A percentile compares a stretch with the other conserved stretches of the same genome.
Conservation (phyloP, 1,140 invertebrate genomes). For the Microplitis mediator region DNA sequence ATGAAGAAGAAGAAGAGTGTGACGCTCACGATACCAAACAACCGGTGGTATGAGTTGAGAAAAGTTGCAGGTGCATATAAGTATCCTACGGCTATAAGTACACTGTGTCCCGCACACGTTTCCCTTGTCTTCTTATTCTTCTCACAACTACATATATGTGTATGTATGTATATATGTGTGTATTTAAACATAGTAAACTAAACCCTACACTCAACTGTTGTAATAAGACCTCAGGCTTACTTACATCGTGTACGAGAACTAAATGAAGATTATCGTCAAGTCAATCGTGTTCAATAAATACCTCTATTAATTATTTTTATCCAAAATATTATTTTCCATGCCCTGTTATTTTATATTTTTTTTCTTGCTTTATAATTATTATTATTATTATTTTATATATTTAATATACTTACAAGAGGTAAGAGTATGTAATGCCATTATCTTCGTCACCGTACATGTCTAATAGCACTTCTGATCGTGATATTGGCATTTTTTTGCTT, state of each 20-base stretch:
- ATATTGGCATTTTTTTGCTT: conserved; percentile 32
- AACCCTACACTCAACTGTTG: neutral
- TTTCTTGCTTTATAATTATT: neutral
- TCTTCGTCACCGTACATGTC: conserved; percentile 45
- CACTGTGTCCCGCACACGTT: conserved; percentile 1
- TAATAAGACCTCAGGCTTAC: conserved; percentile 27
- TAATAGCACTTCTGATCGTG: conserved; percentile 41
- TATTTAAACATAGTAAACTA: neutral
- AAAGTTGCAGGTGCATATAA: conserved; percentile 1
- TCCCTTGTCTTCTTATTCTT: conserved; percentile 17
- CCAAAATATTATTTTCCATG: neutral
- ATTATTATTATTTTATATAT: no score
- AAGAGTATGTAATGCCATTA: conserved; percentile 40
- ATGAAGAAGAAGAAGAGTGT: neutral
- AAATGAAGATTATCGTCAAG: conserved; percentile 28
- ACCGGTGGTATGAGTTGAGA: neutral
- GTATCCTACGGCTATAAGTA: neutral
- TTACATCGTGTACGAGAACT: conserved; percentile 26
- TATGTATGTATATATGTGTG: no score
- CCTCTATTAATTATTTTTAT: conserved; percentile 29
- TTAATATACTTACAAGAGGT: conserved; percentile 42
- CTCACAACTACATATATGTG: neutral
- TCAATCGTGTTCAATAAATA: conserved; percentile 16
- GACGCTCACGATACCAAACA: neutral
- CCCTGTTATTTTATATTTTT: neutral